Percentiles rank a stretch among this genome's conserved stretches.
Conservation (phyloP, 2,888 invertebrate species). For the Raillietiella orientalis region DNA sequence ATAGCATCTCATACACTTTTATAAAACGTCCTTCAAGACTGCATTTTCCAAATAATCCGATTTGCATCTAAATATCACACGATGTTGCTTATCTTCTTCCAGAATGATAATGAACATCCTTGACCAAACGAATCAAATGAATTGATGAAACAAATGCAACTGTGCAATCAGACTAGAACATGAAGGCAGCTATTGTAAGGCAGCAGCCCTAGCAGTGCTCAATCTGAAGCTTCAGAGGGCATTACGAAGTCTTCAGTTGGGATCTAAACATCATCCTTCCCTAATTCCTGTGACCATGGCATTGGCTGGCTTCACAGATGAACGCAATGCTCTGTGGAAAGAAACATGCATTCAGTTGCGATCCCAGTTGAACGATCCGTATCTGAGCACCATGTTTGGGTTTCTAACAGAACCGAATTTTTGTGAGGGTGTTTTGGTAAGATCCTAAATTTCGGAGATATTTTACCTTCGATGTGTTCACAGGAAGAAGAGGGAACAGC, state of each 20-base stretch:
- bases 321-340: slow-evolving; percentile 43
- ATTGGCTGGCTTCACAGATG: slow-evolving; percentile 51
- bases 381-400: slow-evolving; percentile 60
- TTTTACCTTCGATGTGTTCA: slow-evolving; percentile 6
- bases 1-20: too few species aligned
- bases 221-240: slow-evolving; percentile 51
- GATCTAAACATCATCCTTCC: slow-evolving; percentile 18
- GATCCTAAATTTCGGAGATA: slow-evolving; percentile 4
- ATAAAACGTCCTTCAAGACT: too few species aligned
- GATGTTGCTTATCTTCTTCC: too few species aligned
- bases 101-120: too few species aligned
- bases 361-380: slow-evolving; percentile 49
- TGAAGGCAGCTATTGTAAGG: slow-evolving; percentile 42
- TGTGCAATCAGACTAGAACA: slow-evolving; percentile 15
- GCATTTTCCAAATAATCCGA: too few species aligned
- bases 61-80: too few species aligned
- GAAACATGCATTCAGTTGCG: slow-evolving; percentile 36
- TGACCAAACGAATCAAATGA: slow-evolving; percentile 14
- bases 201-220: slow-evolving; percentile 69
- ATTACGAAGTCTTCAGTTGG: slow-evolving; percentile 49
- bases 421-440: slow-evolving; percentile 1
- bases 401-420: slow-evolving; percentile 30
- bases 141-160: slow-evolving; percentile 2
- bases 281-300: slow-evolving; percentile 40
- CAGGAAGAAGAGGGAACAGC: slow-evolving; percentile 53